phyloP scores from a whole-genome alignment of 92 coral and sea anemone genomes.

The Hydrozoanthus gracilis region DNA sequence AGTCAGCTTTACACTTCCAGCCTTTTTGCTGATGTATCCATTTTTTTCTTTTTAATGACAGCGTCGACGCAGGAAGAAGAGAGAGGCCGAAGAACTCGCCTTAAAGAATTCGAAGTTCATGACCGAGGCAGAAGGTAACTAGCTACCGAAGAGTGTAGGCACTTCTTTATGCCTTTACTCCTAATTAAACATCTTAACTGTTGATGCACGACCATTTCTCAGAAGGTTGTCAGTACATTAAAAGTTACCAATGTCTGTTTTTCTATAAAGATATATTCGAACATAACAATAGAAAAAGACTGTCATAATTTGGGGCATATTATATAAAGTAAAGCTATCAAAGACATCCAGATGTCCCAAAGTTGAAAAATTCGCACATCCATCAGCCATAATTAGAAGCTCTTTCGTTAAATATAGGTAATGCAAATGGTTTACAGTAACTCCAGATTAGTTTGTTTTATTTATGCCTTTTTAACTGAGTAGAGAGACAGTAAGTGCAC shows the following conservation, averaged over 20 bases:
- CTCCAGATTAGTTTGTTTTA: too few relatives aligned
- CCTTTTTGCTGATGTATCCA: neutral
- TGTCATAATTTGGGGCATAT: too few relatives aligned
- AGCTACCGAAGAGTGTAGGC: neutral
- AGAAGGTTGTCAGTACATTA: neutral
- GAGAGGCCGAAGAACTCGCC: slow-evolving; percentile 75
- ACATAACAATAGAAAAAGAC: neutral
- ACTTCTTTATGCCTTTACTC: too few relatives aligned
- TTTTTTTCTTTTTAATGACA: slow-evolving; percentile 32
- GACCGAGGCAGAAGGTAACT: slow-evolving; percentile 91
- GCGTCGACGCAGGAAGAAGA: slow-evolving; percentile 88
- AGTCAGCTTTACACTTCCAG: neutral
- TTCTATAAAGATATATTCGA: neutral
- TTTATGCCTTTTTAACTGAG: too few relatives aligned
- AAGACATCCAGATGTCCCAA: too few relatives aligned
- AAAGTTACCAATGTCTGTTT: neutral
- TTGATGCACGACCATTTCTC: neutral
- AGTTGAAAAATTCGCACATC: too few relatives aligned
- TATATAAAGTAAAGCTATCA: too few relatives aligned
- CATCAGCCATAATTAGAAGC: too few relatives aligned
- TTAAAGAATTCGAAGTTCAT: slow-evolving; percentile 53
- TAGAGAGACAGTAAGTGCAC: too few relatives aligned
- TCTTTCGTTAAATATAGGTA: too few relatives aligned
- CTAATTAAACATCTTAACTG: neutral
- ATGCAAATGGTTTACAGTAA: too few relatives aligned